These are phyloP conservation scores for Elgaria multicarinata DNA, from an alignment of 2,113 vertebrate species.

Conservation along the genomic window DNA sequence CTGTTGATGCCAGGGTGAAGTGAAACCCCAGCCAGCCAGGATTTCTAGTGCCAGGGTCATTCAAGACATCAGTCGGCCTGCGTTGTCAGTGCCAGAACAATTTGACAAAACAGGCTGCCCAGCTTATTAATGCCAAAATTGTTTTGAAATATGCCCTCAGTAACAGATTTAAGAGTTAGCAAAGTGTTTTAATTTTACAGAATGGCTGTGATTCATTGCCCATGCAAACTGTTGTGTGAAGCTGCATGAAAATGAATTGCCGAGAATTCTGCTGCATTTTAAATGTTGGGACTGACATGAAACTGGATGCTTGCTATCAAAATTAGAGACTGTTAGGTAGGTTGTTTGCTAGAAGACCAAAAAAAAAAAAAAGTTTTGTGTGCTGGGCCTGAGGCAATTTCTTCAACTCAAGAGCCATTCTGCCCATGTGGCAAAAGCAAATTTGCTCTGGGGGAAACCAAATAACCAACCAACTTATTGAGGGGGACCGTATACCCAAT, in stretches of 20 bases:
- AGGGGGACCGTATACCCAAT: background rate
- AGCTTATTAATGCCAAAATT: constrained; percentile 78
- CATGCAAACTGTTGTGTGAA: constrained; percentile 32
- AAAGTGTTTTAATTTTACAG: constrained; percentile 74
- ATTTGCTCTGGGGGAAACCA: background rate
- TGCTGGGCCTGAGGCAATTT: background rate
- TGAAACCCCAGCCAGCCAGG: constrained; percentile 76
- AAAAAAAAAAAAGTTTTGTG: background rate
- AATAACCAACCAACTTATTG: background rate
- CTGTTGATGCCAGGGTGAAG: constrained; percentile 75
- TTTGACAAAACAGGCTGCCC: constrained; percentile 82
- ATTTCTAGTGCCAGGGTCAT: constrained; percentile 79
- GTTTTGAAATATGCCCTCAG: constrained; percentile 77
- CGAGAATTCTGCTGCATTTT: constrained; percentile 45
- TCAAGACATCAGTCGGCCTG: constrained; percentile 68
- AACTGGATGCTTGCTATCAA: constrained; percentile 30
- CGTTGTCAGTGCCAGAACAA: constrained; percentile 79
- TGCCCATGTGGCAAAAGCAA: background rate
- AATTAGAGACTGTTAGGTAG: background rate
- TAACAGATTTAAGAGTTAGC: constrained; percentile 71
- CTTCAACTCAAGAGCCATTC: background rate
- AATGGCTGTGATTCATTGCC: constrained; percentile 58
- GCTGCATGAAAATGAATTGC: constrained; percentile 10
- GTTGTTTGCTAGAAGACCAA: background rate
- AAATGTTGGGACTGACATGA: constrained; percentile 44